phyloP scores from a whole-genome alignment of 2,797 vertebrate genomes.

The Lycodopsis pacificus region DNA sequence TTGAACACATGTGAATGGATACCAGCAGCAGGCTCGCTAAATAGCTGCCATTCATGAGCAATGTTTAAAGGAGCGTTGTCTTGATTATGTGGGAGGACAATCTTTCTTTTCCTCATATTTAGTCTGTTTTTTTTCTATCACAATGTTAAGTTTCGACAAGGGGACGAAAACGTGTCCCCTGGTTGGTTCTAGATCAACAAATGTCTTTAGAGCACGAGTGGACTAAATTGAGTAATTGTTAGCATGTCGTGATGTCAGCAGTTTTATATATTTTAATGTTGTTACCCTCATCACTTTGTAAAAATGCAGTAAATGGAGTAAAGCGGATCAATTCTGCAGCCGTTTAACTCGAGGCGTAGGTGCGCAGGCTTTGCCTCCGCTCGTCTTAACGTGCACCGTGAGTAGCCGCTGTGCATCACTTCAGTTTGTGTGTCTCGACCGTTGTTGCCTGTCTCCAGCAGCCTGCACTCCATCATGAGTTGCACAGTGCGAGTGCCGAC shows the following conservation, averaged over 20 bases:
- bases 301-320: constrained; percentile 29
- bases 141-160: background rate
- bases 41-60: background rate
- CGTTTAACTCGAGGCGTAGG: background rate
- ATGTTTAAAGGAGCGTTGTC: background rate
- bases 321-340: constrained; percentile 10
- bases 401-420: constrained; percentile 7
- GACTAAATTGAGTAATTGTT: background rate
- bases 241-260: constrained; percentile 4
- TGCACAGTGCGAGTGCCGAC: constrained; percentile 38
- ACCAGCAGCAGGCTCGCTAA: background rate
- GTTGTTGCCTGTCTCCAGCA: constrained; percentile 22
- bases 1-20: background rate
- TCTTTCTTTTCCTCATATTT: background rate
- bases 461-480: constrained; percentile 25
- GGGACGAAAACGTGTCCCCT: background rate
- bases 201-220: background rate
- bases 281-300: constrained; percentile 20
- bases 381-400: constrained; percentile 11
- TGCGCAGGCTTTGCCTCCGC: background rate
- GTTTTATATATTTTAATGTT: constrained; percentile 40
- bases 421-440: constrained; percentile 17
- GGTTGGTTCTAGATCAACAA: background rate
- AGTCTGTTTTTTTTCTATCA: background rate
- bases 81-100: background rate